Evolutionary conservation across 2,113 vertebrate species (phyloP), one percentile per base, ranked within the genome.

Genomic region (Megalops atlanticus): DNA sequence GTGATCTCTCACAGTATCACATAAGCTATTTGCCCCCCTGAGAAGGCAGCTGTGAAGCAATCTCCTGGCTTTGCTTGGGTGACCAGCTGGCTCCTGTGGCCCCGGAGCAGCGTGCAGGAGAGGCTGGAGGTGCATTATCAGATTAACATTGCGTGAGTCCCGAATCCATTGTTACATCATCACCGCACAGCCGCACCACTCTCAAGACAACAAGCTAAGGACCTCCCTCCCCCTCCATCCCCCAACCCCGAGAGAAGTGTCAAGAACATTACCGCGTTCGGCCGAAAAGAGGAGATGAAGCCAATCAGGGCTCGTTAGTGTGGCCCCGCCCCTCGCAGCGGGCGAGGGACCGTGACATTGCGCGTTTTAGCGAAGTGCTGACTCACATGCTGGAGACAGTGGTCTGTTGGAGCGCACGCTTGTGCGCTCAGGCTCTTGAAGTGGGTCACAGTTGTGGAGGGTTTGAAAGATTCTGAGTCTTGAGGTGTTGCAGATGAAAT

Each of bases 221-320:
- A n/a, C 21, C 16, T 24, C 18, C 49, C 49, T 3, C 49, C 49
- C 49, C 49, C 11, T 3, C 49, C 49, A 52, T n/a, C n/a, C 2
- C 10, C 16, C 49, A 52, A 3, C 43, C 5, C 43, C 12, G n/a
- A 24, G 52, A 31, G n/a, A n/a, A n/a, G 54, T 31, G 8, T 64
- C 24, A 64, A 64, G 54, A 10, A 8, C 54, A 64, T n/a, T 27
- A 64, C n/a, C 49, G 49, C 49, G 24, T 54, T 54, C 49, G n/a
- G 54, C 54, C n/a, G n/a, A 58, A 58, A 24, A 18, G 21, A 5
- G n/a, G 24, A 18, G 5, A 24, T 24, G 14, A 24, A 58, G 31
- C 74, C 47, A 76, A 76, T 76, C 14, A 15, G 74, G 74, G 74
- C 43, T 47, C 43, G 27, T 49, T 18, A 76, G 27, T 27, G n/a